Base-by-base conservation (phyloP, 2,888 invertebrate genomes). In the Callimorpha dominula region DNA sequence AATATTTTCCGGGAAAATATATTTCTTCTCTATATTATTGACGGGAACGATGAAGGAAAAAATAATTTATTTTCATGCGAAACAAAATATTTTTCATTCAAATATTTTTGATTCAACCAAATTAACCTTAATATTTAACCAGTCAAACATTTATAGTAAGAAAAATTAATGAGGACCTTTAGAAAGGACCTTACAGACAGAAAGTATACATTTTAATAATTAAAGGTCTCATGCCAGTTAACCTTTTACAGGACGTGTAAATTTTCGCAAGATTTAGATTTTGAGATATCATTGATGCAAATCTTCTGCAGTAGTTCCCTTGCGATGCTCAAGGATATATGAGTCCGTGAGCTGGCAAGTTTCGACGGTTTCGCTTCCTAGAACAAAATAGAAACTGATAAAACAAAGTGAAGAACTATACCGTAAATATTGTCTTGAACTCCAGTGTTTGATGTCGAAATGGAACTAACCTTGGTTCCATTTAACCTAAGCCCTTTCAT, bases 211-310 rank as follows among this genome's bases (percentile, higher is more conserved):
- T 15, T 65, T 65, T 50, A 20, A 65, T 68, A 52, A 74, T 68
- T 52, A 68, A 42, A 68, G 43, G 15, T 42, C 17, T 12, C 7
- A 8, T 12, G 15, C 70, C 85, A 80, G 78, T 87, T 73, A 43
- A 49, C 4, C 80, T 71, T 78, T 94, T 93, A 98, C 83, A 98
- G 96, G 80, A 98, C 98, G 90, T 98, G 98, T 77, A 98, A 95
- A 92, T 98, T 98, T 92, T 98, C 98, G 93, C 98, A 98, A 76
- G 98, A 98, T 91, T 98, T 98, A 15, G 98, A 98, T 93, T 98
- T 98, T 76, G 97, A 97, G 85, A 97, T 97, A 91, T 98, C 98
- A 88, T 97, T 98, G 90, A 98, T 96, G 93, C 98, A 98, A 89
- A 98, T 98, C 95, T 98, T 98, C 90, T 98, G 98, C 31, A 98